phyloP scores from a whole-genome alignment of 2,888 invertebrate species.

The Odontocerum albicorne region DNA sequence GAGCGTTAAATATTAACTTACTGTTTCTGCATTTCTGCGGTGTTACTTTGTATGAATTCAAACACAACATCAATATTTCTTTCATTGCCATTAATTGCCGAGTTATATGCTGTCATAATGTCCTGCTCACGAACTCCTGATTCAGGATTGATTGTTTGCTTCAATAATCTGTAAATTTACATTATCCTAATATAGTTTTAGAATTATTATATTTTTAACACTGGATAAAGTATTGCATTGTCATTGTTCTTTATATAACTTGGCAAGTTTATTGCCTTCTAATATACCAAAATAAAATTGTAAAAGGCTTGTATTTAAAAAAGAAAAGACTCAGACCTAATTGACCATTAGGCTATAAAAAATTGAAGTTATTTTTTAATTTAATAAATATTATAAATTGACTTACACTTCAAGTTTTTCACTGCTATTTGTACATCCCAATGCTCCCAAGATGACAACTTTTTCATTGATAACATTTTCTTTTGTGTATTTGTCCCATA shows the following conservation, averaged over 20 bases:
- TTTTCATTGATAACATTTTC: conserved; percentile 71
- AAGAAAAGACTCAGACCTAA: too few relatives aligned
- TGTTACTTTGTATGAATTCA: conserved; percentile 51
- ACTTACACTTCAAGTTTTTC: conserved; percentile 55
- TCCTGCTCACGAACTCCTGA: conserved; percentile 48
- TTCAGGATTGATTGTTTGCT: conserved; percentile 17
- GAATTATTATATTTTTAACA: too few relatives aligned
- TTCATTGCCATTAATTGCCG: conserved; percentile 55
- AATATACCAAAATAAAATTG: too few relatives aligned
- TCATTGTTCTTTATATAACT: too few relatives aligned
- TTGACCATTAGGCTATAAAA: too few relatives aligned
- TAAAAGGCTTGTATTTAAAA: too few relatives aligned
- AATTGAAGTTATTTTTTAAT: too few relatives aligned
- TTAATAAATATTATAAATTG: neutral
- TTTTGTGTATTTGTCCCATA: conserved; percentile 62
- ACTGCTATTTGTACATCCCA: conserved; percentile 67
- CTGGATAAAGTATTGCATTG: too few relatives aligned
- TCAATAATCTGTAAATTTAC: conserved; percentile 26
- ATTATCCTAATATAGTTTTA: neutral
- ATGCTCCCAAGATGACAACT: conserved; percentile 61
- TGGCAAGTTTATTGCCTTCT: too few relatives aligned
- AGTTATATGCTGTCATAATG: conserved; percentile 48
- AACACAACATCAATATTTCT: conserved; percentile 58
- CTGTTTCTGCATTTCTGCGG: conserved; percentile 46
- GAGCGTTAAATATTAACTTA: too few relatives aligned